A percentile compares a stretch with the other conserved stretches of the same genome.
These are phyloP conservation scores for Toxotes chatareus DNA, from an alignment of 2,113 vertebrate species.

Conservation along the genomic window DNA sequence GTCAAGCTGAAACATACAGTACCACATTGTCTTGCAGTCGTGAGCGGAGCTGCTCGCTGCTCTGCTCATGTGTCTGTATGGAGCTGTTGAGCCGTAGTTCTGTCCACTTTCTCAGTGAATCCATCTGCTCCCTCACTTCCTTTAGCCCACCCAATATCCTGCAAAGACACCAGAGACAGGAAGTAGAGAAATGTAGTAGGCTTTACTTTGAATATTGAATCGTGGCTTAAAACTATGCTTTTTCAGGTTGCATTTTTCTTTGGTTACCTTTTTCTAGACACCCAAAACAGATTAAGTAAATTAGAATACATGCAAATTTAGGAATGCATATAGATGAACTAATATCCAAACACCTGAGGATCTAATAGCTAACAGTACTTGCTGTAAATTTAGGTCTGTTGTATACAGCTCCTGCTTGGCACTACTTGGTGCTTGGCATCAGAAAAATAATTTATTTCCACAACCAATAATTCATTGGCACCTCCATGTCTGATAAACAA, in stretches of 20 bases:
- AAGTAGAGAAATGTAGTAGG: neutral
- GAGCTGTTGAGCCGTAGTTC: constrained; percentile 74
- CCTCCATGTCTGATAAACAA: neutral
- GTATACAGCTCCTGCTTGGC: constrained; percentile 2
- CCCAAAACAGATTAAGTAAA: neutral
- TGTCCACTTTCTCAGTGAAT: constrained; percentile 80
- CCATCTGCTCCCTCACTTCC: constrained; percentile 77
- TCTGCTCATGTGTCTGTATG: constrained; percentile 69
- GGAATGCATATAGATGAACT: neutral
- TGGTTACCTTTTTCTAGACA: neutral
- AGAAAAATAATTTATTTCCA: neutral
- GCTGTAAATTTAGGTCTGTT: too few relatives aligned
- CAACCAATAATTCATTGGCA: neutral
- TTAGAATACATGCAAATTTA: neutral
- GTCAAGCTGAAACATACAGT: constrained; percentile 9
- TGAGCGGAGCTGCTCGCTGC: constrained; percentile 69
- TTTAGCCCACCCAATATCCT: constrained; percentile 75
- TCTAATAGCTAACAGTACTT: too few relatives aligned
- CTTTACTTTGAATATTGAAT: neutral
- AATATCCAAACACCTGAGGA: neutral
- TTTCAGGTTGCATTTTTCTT: neutral
- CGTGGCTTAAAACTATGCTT: neutral
- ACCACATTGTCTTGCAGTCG: constrained; percentile 82
- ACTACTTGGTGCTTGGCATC: neutral
- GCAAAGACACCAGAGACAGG: constrained; percentile 10